Evolutionary conservation across 1,140 invertebrate species (phyloP).

Genomic region (Hycleus cichorii): DNA sequence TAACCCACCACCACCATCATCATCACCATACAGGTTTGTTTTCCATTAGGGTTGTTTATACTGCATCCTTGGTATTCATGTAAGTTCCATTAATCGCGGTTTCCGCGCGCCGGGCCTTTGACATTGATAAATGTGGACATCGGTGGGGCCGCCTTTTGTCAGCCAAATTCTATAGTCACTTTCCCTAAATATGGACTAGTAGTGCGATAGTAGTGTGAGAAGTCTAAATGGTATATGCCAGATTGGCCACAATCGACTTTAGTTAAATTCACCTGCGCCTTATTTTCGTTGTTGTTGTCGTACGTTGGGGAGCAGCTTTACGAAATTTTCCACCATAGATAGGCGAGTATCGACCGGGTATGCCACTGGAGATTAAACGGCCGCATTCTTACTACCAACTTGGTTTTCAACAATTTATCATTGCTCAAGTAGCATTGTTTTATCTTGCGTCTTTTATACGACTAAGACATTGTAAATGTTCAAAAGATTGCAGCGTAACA

Average conservation of each 20-base stretch:
- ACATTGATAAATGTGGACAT: conserved; percentile 31
- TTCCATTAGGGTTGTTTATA: conserved; percentile 30
- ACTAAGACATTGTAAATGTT: conserved; percentile 6
- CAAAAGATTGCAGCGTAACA: conserved; percentile 11
- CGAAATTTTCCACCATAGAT: neutral
- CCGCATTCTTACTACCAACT: conserved; percentile 11
- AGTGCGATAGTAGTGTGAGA: neutral
- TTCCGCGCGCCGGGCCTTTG: conserved; percentile 23
- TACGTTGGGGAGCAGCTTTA: neutral
- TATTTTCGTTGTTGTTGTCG: neutral
- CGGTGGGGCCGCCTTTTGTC: conserved; percentile 14
- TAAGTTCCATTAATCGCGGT: conserved; percentile 34
- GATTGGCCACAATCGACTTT: conserved; percentile 2
- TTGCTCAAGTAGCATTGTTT: conserved; percentile 15
- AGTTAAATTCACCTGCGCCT: neutral
- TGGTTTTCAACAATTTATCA: conserved; percentile 13
- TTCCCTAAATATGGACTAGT: neutral
- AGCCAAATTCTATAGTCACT: conserved; percentile 6
- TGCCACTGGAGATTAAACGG: conserved; percentile 12
- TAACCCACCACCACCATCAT: conserved; percentile 10
- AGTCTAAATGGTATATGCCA: neutral
- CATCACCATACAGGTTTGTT: conserved; percentile 23
- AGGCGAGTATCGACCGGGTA: neutral
- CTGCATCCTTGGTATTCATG: conserved; percentile 31
- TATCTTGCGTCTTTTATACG: neutral